Percentiles rank a stretch among this genome's conserved stretches.
Conservation (phyloP, 2,797 vertebrate species). For the Sarcophilus harrisii region DNA sequence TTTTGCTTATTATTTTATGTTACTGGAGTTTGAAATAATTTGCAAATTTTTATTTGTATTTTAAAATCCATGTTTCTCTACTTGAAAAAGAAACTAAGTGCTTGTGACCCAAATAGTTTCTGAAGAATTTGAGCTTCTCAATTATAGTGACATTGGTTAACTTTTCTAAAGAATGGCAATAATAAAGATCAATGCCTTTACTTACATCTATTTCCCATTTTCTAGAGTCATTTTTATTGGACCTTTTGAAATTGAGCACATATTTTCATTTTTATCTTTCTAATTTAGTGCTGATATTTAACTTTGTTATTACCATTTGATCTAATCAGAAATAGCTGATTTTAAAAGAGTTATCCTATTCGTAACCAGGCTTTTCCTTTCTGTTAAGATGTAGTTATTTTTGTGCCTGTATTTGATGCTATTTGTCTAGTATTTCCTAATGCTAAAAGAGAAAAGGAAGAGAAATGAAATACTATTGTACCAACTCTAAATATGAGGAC, state of each 20-base stretch:
- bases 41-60: background rate
- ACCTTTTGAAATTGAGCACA: background rate
- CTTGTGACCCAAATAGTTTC: background rate
- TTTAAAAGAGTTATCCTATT: background rate
- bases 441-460: background rate
- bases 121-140: background rate
- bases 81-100: background rate
- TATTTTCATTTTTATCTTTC: background rate
- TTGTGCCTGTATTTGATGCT: too few relatives aligned
- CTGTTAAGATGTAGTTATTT: background rate
- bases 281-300: background rate
- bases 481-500: background rate
- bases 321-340: background rate
- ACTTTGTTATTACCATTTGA: too few relatives aligned
- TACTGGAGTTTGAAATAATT: background rate
- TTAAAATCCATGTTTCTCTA: background rate
- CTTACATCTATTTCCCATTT: background rate
- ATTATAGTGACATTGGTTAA: background rate
- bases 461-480: background rate
- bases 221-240: background rate
- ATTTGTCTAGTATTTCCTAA: background rate
- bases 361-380: background rate
- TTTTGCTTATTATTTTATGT: background rate
- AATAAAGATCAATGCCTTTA: background rate
- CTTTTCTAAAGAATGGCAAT: background rate